A percentile compares a stretch with the other conserved stretches of the same genome.
Conservation (phyloP, 2,113 vertebrate genomes). For the Suncus etruscus region DNA sequence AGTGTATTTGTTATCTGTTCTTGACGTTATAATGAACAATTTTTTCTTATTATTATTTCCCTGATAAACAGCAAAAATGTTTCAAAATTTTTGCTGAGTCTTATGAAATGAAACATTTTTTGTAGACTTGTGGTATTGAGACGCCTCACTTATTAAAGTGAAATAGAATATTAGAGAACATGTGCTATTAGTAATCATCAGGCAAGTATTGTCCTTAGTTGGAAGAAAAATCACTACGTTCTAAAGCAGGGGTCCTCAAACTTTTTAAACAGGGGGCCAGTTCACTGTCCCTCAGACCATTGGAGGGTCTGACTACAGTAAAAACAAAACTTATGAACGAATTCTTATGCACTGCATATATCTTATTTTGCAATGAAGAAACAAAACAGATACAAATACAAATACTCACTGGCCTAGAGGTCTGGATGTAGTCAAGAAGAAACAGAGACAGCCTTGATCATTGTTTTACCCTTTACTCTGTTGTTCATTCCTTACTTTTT, state of each 20-base stretch:
- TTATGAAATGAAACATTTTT: not conserved
- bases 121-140: constrained; percentile 17
- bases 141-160: constrained; percentile 29
- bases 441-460: not conserved
- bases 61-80: constrained; percentile 30
- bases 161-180: not conserved
- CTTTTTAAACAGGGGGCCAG: too few species aligned
- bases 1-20: constrained; percentile 48
- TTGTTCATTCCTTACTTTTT: not conserved
- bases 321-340: too few species aligned
- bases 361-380: too few species aligned
- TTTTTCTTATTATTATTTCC: constrained; percentile 35
- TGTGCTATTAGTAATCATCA: constrained; percentile 22
- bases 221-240: too few species aligned
- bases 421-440: not conserved
- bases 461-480: too few species aligned
- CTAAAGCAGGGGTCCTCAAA: too few species aligned
- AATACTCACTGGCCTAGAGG: not conserved
- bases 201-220: not conserved
- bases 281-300: too few species aligned
- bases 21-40: constrained; percentile 25
- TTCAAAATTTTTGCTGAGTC: constrained; percentile 49
- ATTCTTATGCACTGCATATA: too few species aligned
- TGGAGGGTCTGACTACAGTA: too few species aligned
- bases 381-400: too few species aligned